phyloP scores from a whole-genome alignment of 23 tunicate species.

The Ciona savignyi region DNA sequence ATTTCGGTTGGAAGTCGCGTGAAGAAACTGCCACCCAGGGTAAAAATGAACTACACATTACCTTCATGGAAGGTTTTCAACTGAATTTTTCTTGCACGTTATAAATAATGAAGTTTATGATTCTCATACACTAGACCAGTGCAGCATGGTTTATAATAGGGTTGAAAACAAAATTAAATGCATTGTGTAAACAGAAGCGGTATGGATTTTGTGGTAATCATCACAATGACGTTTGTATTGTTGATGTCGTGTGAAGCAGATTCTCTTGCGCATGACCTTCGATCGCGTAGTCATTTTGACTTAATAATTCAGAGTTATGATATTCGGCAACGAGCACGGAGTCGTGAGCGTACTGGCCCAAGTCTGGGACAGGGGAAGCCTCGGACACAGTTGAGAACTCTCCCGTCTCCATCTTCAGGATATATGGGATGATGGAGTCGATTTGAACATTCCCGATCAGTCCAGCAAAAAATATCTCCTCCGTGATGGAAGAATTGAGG shows the following conservation, averaged over 20 bases:
- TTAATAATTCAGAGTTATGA: not conserved
- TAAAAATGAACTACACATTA: no score
- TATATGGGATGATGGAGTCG: slow-evolving; percentile 85
- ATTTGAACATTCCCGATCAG: slow-evolving; percentile 82
- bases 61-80: no score
- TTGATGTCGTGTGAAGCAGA: not conserved
- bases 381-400: slow-evolving; percentile 31
- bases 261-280: not conserved
- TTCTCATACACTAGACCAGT: no score
- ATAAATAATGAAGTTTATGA: no score
- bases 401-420: slow-evolving; percentile 73
- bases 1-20: no score
- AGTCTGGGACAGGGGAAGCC: not conserved
- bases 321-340: not conserved
- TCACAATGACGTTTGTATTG: not conserved
- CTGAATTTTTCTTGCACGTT: no score
- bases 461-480: slow-evolving; percentile 83
- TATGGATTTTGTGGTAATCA: no score
- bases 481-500: slow-evolving; percentile 45
- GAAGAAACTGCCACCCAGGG: no score
- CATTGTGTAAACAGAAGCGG: no score
- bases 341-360: not conserved
- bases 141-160: no score
- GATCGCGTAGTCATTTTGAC: not conserved
- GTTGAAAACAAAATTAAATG: no score